These are phyloP conservation scores for Galagoides demidoff DNA, from an alignment of 2,797 vertebrate species.

Conservation along the genomic window DNA sequence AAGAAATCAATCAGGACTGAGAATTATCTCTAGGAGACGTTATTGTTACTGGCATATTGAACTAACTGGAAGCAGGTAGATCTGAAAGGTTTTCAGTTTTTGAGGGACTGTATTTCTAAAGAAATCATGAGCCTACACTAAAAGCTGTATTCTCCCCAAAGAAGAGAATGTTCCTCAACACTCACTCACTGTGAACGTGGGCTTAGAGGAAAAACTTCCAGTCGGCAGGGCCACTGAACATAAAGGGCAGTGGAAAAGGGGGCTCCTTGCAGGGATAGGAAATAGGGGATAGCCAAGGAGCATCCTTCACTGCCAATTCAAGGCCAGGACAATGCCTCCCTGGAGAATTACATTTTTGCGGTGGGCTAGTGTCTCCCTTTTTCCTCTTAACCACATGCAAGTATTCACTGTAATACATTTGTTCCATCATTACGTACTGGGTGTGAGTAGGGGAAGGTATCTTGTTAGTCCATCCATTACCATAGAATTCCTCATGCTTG, in stretches of 20 bases:
- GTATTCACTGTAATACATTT: neutral
- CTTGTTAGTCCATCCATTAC: neutral
- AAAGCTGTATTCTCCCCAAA: neutral
- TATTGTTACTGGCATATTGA: neutral
- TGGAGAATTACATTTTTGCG: neutral
- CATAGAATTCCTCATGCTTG: neutral
- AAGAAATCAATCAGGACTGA: conserved; percentile 7
- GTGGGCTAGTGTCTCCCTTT: neutral
- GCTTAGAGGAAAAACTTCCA: neutral
- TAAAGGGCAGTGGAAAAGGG: neutral
- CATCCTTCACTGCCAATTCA: neutral
- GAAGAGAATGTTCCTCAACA: neutral
- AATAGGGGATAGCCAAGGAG: neutral
- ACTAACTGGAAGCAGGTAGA: neutral
- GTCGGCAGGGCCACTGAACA: neutral
- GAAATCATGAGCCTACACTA: neutral
- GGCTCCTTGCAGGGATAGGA: neutral
- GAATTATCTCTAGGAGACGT: conserved; percentile 16
- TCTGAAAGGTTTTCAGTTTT: neutral
- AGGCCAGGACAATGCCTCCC: neutral
- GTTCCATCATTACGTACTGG: neutral
- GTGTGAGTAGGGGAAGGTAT: neutral
- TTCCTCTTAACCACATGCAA: neutral
- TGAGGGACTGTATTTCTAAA: neutral
- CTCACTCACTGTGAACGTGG: neutral